Evolutionary conservation across 2,113 vertebrate species (phyloP), one percentile per base, ranked within the genome.

Genomic region (Heterocephalus glaber): DNA sequence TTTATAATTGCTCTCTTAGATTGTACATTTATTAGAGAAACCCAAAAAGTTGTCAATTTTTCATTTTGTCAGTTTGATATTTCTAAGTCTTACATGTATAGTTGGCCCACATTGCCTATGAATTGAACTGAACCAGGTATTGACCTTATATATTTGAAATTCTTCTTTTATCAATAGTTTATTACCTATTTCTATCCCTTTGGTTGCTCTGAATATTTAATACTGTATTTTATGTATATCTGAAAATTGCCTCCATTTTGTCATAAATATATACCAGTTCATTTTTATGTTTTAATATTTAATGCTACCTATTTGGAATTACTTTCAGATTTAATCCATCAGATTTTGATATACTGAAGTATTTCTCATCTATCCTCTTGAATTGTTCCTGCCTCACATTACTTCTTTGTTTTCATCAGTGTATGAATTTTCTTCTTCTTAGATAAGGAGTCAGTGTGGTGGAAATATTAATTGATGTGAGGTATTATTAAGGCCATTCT

Each of bases 381-480:
- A 68, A 33, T 82, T 83, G 70, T 70, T 77, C 28, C 22, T 92
- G 26, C 1, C 72, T 66, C 24, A 68, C 26, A 12, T 16, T 86
- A 30, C 54, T 87, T 70, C 49, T 82, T 65, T 60, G 19, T 65
- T 54, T 44, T 56, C 12, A 47, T 26, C 6, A 4, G 0, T 56
- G 30, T 86, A 33, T 77, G 44, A 60, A 81, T 54, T 81, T 80
- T 93, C 72, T n/a, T 95, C 63, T n/a, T 95, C 63, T 13, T 65
- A n/a, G 38, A 76, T 80, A 60, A 94, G 13, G 63, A 92, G 56
- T 72, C 68, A 79, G 8, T 16, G 22, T 61, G 58, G 26, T 83
- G 33, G n/a, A 95, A 90, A 92, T 9, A 66, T 65, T 63, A 82
- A 82, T 49, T 96, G 44, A 77, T 70, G 58, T 74, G 76, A 77